These are phyloP conservation scores for Leptonema lineaticorne DNA, from an alignment of 1,140 invertebrate species.

Conservation along the genomic window DNA sequence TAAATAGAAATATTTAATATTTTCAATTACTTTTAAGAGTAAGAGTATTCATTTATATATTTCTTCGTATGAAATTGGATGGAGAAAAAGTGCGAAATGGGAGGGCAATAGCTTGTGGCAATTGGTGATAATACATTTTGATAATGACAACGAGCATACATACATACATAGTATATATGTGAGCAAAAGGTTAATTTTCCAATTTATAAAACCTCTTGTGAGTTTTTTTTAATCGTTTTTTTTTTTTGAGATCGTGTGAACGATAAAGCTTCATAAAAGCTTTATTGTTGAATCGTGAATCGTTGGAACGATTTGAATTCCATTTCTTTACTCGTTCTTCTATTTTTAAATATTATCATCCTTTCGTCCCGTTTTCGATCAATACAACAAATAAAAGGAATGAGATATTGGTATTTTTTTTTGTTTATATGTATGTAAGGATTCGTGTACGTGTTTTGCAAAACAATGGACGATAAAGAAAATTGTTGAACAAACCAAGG, in stretches of 20 bases:
- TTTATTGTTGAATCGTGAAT: constrained; percentile 15
- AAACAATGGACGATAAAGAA: constrained; percentile 13
- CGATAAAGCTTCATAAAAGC: not conserved
- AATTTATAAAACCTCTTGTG: constrained; percentile 7
- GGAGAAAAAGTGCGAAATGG: constrained; percentile 5
- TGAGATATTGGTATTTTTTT: not conserved
- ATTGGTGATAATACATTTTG: constrained; percentile 1
- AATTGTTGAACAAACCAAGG: not conserved
- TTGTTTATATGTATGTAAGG: not conserved
- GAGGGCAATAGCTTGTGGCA: not conserved
- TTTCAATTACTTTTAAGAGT: no score
- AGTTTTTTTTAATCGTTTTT: not conserved
- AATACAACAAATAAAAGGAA: constrained; percentile 7
- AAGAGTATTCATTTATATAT: no score
- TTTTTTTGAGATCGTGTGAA: constrained; percentile 16
- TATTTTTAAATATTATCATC: not conserved
- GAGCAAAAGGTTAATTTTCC: constrained; percentile 12
- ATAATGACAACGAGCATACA: no score
- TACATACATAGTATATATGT: not conserved
- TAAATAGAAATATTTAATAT: no score
- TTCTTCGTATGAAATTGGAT: no score
- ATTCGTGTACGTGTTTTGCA: not conserved
- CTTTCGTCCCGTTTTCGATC: constrained; percentile 1
- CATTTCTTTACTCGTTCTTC: not conserved
- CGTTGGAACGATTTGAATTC: no score